Evolutionary conservation across 2,888 invertebrate species (phyloP).

Genomic region (Ochropacha duplaris): DNA sequence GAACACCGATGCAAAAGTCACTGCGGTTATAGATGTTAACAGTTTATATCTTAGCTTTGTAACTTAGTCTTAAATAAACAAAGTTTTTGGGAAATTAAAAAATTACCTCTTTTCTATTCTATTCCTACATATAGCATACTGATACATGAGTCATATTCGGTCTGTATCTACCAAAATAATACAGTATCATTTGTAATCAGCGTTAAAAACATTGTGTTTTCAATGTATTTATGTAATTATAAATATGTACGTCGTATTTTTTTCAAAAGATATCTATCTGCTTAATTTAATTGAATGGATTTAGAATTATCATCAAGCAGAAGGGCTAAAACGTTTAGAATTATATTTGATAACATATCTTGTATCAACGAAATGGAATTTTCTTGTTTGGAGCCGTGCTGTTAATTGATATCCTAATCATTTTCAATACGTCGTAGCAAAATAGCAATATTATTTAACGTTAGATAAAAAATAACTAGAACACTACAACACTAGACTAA

Average conservation of each 20-base stretch:
- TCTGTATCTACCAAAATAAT: no score
- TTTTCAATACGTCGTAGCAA: neutral
- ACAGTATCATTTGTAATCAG: neutral
- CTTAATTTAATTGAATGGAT: neutral
- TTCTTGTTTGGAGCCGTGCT: constrained; percentile 5
- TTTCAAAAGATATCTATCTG: neutral
- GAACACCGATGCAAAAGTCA: constrained; percentile 38
- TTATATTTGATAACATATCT: neutral
- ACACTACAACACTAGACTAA: no score
- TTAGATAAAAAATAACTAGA: no score
- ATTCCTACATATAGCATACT: no score
- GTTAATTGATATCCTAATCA: neutral
- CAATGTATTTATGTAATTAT: neutral
- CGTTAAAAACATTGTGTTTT: neutral
- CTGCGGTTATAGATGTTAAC: constrained; percentile 26
- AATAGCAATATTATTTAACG: no score
- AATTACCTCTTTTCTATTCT: no score
- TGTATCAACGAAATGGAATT: neutral
- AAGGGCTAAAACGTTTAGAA: neutral
- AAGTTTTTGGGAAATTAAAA: no score
- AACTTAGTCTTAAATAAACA: no score
- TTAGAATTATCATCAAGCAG: neutral
- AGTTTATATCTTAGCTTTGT: no score
- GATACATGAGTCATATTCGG: no score
- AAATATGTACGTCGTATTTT: no score